Evolutionary conservation across 2,797 vertebrate genomes (phyloP).

Genomic region (Microctenopoma stevenorrisi): DNA sequence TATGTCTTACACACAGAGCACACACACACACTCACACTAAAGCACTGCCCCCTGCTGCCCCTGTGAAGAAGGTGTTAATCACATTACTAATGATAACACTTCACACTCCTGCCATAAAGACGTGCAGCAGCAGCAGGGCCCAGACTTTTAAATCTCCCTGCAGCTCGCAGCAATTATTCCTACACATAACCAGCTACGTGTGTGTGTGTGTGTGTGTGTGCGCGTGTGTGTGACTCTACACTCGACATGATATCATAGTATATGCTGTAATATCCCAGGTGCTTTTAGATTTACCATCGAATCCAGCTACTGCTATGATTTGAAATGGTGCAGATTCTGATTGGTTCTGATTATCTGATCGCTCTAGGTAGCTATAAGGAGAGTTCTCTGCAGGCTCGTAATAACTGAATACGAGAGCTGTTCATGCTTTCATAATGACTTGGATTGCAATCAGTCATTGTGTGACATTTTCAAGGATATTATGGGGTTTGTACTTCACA

Average conservation of each 20-base stretch:
- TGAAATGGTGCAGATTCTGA: not conserved
- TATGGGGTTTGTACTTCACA: not conserved
- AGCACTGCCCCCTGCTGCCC: constrained; percentile 33
- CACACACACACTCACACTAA: constrained; percentile 51
- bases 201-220: not conserved
- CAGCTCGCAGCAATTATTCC: constrained; percentile 45
- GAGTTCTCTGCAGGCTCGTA: too few species aligned
- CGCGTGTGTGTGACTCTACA: too few species aligned
- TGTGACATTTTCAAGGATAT: too few species aligned
- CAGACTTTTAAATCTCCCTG: constrained; percentile 42
- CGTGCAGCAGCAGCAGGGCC: constrained; percentile 45
- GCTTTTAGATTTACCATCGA: not conserved
- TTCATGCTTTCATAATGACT: too few species aligned
- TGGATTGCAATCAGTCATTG: too few species aligned
- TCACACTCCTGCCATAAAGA: constrained; percentile 63
- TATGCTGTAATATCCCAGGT: not conserved
- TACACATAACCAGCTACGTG: constrained; percentile 18
- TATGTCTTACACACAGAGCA: constrained; percentile 45
- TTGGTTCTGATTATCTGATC: not conserved
- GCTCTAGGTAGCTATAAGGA: too few species aligned
- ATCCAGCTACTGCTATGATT: not conserved
- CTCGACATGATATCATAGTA: not conserved
- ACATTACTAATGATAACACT: constrained; percentile 75
- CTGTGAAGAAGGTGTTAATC: constrained; percentile 67
- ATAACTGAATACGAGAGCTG: too few species aligned